Evolutionary conservation across 2,888 invertebrate genomes (phyloP), one percentile per base, ranked within the genome.

Genomic region (Sesia apiformis): DNA sequence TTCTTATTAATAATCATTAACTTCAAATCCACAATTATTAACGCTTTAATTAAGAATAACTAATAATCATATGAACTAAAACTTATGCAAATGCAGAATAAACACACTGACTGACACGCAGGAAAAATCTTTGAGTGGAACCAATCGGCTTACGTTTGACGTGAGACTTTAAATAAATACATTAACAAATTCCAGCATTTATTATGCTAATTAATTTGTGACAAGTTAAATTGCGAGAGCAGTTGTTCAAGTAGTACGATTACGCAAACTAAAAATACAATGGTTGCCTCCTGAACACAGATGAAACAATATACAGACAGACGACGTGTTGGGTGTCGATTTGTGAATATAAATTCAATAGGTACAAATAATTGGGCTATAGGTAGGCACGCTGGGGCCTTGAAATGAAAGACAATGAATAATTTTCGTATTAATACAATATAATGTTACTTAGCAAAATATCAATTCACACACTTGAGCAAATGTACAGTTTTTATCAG

Each of bases 181-280:
- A 55, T 53, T 58, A 57, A 60, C 57, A 53, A 61, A 63, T 62
- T 65, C 62, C 61, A 62, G 56, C 61, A 56, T 64, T 66, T 64
- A 52, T 39, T 71, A 76, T 74, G 72, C 61, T 73, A 75, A 77
- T 78, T 73, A 65, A 70, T 69, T 65, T 69, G 61, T 59, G 63
- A 65, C 66, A 67, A 63, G 59, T 58, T 50, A 59, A 58, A 66
- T 72, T 69, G 67, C 68, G 59, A 64, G 61, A 66, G 59, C 60
- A 58, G 61, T 60, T 54, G 60, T 58, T 59, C 62, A 57, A 65
- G 53, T 52, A 58, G 39, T 40, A 38, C 38, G 4, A 57, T 73
- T 74, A 64, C 63, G 65, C 68, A 74, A 67, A 62, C 59, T 49
- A 49, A 39, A 57, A 54, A 65, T 39, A 76, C 72, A 74, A 72